Conservation (phyloP, 1,140 invertebrate genomes). For the Macrotrachela quadricornifera region DNA sequence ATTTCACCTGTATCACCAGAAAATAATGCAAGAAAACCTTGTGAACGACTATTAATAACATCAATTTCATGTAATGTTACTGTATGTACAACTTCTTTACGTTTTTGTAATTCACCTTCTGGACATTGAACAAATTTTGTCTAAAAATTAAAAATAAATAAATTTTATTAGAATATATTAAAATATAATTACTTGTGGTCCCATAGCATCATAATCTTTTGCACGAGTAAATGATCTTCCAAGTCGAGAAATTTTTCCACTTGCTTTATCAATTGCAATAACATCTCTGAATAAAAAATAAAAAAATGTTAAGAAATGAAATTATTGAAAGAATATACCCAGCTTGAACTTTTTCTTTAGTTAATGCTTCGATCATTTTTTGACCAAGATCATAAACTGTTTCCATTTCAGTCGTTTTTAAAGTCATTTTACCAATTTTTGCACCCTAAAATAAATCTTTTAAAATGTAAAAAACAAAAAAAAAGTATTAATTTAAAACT, state of each 20-base stretch:
- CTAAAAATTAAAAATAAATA: slow-evolving; percentile 15
- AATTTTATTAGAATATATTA: not conserved
- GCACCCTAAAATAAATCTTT: slow-evolving; percentile 44
- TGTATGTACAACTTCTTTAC: slow-evolving; percentile 96
- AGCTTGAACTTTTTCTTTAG: slow-evolving; percentile 68
- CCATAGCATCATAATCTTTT: slow-evolving; percentile 89
- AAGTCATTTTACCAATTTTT: slow-evolving; percentile 67
- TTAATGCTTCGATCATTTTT: slow-evolving; percentile 91
- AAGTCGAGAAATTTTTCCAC: slow-evolving; percentile 79
- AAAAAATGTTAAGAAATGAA: not conserved
- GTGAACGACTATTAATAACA: slow-evolving; percentile 85
- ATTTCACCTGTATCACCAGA: slow-evolving; percentile 97
- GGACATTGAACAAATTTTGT: slow-evolving; percentile 87
- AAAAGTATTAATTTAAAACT: too few relatives aligned
- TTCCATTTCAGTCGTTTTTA: slow-evolving; percentile 99
- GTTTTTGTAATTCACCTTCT: slow-evolving; percentile 88
- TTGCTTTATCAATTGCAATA: slow-evolving; percentile 89
- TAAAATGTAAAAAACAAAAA: too few relatives aligned
- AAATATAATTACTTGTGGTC: slow-evolving; percentile 44
- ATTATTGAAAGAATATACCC: slow-evolving; percentile 23
- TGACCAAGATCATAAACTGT: slow-evolving; percentile 92
- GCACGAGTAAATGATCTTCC: slow-evolving; percentile 83
- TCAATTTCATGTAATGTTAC: slow-evolving; percentile 95
- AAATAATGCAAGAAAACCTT: slow-evolving; percentile 88
- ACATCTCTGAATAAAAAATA: slow-evolving; percentile 48